Evolutionary conservation across 2,113 vertebrate genomes (phyloP), one percentile per base, ranked within the genome.

Genomic region (Rhinoptilus africanus): DNA sequence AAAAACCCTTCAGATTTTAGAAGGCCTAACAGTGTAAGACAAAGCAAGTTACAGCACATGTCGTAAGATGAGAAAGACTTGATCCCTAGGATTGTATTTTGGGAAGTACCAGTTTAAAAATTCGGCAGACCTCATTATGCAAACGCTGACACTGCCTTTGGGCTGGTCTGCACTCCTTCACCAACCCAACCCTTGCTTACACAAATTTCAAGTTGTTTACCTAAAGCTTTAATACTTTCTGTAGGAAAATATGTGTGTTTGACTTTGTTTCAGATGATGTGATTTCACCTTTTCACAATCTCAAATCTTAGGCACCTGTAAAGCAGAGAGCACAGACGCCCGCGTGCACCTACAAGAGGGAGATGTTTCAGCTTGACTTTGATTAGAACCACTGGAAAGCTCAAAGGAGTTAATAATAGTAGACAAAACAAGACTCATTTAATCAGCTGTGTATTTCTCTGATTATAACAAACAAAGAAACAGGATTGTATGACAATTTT

Each of bases 391-490:
- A 18, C 66, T 26, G 23, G 21, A 54, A 75, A 86, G 62, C 64
- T 88, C 64, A 67, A 11, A 51, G 20, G 56, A 91, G 35, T 59
- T 28, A 41, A 28, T 47, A 83, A 60, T 0, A 86, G 72, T 5
- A 94, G 83, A 50, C 60, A 89, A 81, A 95, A 81, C 73, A 86
- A 72, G 91, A 84, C 24, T 68, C 83, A 78, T 81, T 75, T 37
- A 27, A 95, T 76, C 89, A 96, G 53, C 76, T 59, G 10, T 41
- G 34, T 9, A 75, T 75, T 80, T 39, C 88, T 63, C 79, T 68
- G 89, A 93, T 80, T 76, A 79, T 19, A 91, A 85, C 62, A 91
- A 96, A 91, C 54, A 96, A 95, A 93, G 89, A 50, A 85, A 56
- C 23, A 26, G 77, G 88, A 91, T 14, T 87, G 74, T 56, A 4